A percentile compares a stretch with the other conserved stretches of the same genome.
Evolutionary conservation across 2,888 invertebrate genomes (phyloP).

Genomic region (Dryobota labecula): DNA sequence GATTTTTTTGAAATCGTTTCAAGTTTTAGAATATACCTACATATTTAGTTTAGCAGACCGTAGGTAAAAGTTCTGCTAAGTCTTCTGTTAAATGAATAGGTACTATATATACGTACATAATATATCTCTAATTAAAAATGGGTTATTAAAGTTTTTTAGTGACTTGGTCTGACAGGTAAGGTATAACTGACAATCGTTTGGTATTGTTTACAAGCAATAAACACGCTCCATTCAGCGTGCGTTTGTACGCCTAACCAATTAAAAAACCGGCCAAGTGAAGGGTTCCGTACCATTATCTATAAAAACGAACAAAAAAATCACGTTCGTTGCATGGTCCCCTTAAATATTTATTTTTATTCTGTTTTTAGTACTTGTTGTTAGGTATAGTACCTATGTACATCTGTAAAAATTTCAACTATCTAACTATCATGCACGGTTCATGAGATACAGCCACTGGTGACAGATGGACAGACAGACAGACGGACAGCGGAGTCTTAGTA

Average conservation of each 20-base stretch:
- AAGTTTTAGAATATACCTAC: background rate
- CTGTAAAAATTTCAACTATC: no score
- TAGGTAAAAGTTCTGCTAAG: background rate
- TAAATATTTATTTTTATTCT: no score
- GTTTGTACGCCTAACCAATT: background rate
- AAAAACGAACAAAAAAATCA: no score
- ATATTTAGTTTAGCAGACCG: background rate
- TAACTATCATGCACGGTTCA: no score
- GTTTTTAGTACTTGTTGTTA: no score
- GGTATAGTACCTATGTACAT: no score
- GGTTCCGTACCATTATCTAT: no score
- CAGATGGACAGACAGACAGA: no score
- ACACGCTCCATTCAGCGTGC: constrained; percentile 5
- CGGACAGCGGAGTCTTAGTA: no score
- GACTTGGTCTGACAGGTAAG: background rate
- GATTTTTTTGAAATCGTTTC: background rate
- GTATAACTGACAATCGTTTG: constrained; percentile 12
- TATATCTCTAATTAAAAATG: background rate
- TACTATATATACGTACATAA: background rate
- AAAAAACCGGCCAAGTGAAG: no score
- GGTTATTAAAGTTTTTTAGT: background rate
- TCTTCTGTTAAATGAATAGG: background rate
- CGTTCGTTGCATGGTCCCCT: no score
- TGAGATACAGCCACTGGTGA: no score
- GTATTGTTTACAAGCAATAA: constrained; percentile 34